Percentiles rank a stretch among this genome's conserved stretches.
phyloP scores from a whole-genome alignment of 2,888 invertebrate species.

The Tenodera sinensis region DNA sequence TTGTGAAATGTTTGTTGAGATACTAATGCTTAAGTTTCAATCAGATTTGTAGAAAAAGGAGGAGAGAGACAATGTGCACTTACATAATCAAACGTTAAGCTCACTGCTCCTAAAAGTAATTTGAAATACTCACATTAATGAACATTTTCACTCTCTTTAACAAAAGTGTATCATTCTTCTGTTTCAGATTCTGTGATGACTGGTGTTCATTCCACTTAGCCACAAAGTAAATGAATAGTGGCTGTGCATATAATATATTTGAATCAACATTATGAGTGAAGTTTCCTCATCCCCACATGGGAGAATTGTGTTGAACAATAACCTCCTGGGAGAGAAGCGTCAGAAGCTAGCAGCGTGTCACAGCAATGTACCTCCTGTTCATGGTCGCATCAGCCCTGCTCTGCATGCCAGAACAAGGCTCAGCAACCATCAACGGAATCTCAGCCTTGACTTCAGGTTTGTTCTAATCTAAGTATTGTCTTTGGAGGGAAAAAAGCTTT shows the following conservation, averaged over 20 bases:
- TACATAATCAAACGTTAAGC: too few species aligned
- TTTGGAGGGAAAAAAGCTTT: too few species aligned
- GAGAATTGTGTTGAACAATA: constrained; percentile 35
- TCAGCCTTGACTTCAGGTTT: constrained; percentile 85
- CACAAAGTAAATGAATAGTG: constrained; percentile 39
- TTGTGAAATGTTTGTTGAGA: too few species aligned
- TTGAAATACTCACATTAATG: too few species aligned
- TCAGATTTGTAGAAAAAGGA: too few species aligned
- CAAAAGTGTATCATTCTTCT: neutral
- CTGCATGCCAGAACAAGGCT: constrained; percentile 51
- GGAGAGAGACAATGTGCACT: too few species aligned
- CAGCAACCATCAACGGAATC: constrained; percentile 78
- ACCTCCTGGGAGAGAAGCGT: constrained; percentile 44
- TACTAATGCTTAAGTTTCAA: too few species aligned
- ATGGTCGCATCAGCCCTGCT: constrained; percentile 50
- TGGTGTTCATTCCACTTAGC: neutral
- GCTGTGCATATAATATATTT: constrained; percentile 40
- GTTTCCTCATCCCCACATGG: constrained; percentile 44
- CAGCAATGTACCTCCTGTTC: constrained; percentile 55
- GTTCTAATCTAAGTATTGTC: neutral
- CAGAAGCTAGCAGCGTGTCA: constrained; percentile 42
- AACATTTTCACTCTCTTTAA: too few species aligned
- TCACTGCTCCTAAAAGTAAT: too few species aligned
- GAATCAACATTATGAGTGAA: constrained; percentile 44
- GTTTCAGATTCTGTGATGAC: neutral